Base-by-base conservation (phyloP, 1,140 invertebrate species). In the Solenopsis fugax region DNA sequence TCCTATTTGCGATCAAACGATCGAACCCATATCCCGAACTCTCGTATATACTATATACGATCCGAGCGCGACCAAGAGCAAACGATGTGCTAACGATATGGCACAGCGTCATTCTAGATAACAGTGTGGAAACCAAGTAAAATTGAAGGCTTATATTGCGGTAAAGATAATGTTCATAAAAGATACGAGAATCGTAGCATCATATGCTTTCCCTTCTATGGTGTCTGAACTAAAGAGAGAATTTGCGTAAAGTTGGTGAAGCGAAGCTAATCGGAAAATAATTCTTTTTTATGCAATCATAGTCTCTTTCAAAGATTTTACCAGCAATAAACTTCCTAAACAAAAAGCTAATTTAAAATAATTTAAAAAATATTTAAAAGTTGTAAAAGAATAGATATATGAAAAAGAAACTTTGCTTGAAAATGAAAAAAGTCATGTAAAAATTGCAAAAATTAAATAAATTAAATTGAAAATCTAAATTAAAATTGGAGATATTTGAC, bases 1-100 rank as follows among this genome's bases (percentile, higher is more conserved):
- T 56, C 73, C 50, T 54, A 45, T 86, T 76, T 50, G 37, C 65
- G 65, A 71, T 76, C 71, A 21, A 85, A 75, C 71, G 78, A 72
- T 60, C 52, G 67, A 18, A 48, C 4, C 54, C 21, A 50, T 56
- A 48, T 56, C 21, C 21, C 65, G n/a, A 69, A 48, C 54, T n/a
- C n/a, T n/a, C n/a, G n/a, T n/a, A n/a, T n/a, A n/a, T n/a, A n/a
- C n/a, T 67, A 24, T 65, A 69, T 29, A 45, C n/a, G 75, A 85
- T 45, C n/a, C 64, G 12, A 24, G 37, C 13, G 75, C 58, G 18
- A 29, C 18, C 37, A 34, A 21, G 48, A 34, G 60, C 69, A 82
- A 62, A 67, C 52, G 54, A 69, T n/a, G 67, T 48, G 67, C 64
- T 67, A 75, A 69, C 71, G 72, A 60, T 75, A 58, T 50, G 37